Conservation (phyloP, 2,797 vertebrate species). For the Cacajao melanocephalus region DNA sequence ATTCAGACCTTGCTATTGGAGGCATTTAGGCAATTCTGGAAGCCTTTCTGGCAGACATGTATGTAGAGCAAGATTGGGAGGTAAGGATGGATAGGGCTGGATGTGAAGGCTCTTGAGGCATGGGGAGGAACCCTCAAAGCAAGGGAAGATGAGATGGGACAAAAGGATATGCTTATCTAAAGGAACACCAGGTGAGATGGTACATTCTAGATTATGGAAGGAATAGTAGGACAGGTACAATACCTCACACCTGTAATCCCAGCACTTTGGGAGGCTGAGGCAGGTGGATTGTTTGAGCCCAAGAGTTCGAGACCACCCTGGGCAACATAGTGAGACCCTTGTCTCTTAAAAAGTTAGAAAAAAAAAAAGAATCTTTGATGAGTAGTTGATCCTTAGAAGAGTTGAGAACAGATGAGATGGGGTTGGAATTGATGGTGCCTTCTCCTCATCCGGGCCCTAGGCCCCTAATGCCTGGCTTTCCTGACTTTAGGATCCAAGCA, state of each 20-base stretch:
- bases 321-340: background rate
- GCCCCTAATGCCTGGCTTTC: background rate
- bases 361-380: background rate
- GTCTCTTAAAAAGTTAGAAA: background rate
- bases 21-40: background rate
- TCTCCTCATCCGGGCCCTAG: background rate
- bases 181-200: background rate
- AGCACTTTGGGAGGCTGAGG: background rate
- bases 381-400: background rate
- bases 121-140: background rate
- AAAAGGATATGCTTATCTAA: background rate
- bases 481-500: constrained; percentile 92
- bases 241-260: background rate
- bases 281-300: background rate
- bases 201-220: background rate
- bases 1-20: background rate
- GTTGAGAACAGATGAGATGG: background rate
- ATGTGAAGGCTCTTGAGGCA: background rate
- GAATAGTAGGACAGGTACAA: background rate
- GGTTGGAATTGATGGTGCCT: background rate
- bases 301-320: background rate
- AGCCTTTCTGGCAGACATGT: background rate
- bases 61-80: background rate
- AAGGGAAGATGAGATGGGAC: background rate
- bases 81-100: background rate